phyloP scores from a whole-genome alignment of 2,797 vertebrate species.

The Phaenicophaeus curvirostris region DNA sequence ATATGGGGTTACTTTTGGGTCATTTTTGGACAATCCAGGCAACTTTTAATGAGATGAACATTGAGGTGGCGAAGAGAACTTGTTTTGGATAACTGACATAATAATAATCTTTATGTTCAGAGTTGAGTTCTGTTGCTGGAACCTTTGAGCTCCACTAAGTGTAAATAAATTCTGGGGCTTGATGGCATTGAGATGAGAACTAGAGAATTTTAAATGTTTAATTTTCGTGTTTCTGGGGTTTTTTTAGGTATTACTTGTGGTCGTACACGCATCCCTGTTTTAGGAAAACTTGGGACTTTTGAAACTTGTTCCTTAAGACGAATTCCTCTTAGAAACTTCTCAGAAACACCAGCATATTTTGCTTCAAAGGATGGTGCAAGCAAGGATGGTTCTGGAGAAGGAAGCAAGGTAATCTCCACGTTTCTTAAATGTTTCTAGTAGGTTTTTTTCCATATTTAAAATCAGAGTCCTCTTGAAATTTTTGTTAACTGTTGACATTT shows the following conservation, averaged over 20 bases:
- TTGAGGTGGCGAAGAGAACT: background rate
- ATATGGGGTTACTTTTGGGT: background rate
- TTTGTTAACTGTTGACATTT: background rate
- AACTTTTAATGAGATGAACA: background rate
- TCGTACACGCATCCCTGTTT: conserved; percentile 83
- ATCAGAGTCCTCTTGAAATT: background rate
- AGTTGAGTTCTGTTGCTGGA: background rate
- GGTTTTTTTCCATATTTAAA: background rate
- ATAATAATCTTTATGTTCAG: background rate
- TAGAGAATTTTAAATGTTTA: background rate
- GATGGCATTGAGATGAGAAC: background rate
- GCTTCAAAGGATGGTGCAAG: conserved; percentile 90
- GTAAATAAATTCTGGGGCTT: background rate
- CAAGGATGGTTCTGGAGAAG: conserved; percentile 89
- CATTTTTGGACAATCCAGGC: background rate
- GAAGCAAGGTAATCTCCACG: conserved; percentile 84
- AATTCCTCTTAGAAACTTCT: conserved; percentile 85
- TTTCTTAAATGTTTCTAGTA: background rate
- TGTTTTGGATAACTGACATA: background rate
- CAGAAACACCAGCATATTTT: conserved; percentile 87
- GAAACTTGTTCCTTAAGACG: conserved; percentile 80
- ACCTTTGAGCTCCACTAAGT: background rate
- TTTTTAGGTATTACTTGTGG: conserved; percentile 85
- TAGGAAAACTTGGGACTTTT: conserved; percentile 83
- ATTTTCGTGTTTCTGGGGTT: background rate